Percentiles rank a stretch among this genome's conserved stretches.
Evolutionary conservation across 2,888 invertebrate genomes (phyloP).

Genomic region (Himalopsyche kuldschensis): DNA sequence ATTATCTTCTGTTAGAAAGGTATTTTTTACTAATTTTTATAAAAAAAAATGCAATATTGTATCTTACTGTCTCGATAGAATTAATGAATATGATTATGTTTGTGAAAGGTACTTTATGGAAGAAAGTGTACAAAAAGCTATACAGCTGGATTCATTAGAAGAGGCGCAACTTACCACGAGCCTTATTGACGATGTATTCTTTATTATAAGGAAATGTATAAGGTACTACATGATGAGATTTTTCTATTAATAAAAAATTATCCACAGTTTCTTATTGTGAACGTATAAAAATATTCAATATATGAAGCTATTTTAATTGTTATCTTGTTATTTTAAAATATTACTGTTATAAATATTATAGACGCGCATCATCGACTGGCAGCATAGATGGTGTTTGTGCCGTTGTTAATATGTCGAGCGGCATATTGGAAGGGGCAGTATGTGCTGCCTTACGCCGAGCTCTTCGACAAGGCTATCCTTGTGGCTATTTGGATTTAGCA

Average conservation of each 20-base stretch:
- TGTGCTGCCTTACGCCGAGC: conserved; percentile 71
- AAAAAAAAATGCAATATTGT: background rate
- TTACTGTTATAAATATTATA: conserved; percentile 45
- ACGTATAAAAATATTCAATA: no score
- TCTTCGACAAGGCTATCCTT: conserved; percentile 78
- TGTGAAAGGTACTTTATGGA: conserved; percentile 79
- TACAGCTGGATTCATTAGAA: conserved; percentile 75
- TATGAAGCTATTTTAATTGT: no score
- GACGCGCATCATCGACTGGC: conserved; percentile 86
- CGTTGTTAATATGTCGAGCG: conserved; percentile 89
- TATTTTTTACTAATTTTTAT: conserved; percentile 39
- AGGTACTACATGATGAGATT: conserved; percentile 54
- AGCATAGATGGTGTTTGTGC: conserved; percentile 96
- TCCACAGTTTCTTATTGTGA: no score
- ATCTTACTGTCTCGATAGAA: background rate
- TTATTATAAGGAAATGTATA: conserved; percentile 93
- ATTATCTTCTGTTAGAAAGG: conserved; percentile 90
- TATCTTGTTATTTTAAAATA: no score
- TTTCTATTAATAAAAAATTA: background rate
- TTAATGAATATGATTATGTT: background rate
- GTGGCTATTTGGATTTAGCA: conserved; percentile 74
- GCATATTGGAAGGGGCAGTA: conserved; percentile 84
- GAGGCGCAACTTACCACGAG: conserved; percentile 80
- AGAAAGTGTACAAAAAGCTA: conserved; percentile 91
- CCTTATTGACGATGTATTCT: conserved; percentile 97